A percentile compares a stretch with the other conserved stretches of the same genome.
These are phyloP conservation scores for Liasis olivaceus DNA, from an alignment of 2,797 vertebrate genomes.

Conservation along the genomic window DNA sequence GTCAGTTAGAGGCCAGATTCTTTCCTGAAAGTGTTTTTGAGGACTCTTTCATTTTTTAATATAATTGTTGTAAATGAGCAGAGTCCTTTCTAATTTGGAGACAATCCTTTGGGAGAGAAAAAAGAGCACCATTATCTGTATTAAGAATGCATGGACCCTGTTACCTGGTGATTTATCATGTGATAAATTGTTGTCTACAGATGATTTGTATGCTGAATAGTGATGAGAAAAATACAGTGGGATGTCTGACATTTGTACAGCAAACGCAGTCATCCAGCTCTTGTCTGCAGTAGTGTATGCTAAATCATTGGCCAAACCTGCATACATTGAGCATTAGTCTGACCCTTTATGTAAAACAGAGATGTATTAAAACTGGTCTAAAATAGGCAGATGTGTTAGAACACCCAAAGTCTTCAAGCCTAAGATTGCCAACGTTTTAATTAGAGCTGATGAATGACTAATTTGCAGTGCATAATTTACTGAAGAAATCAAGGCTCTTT, in stretches of 20 bases:
- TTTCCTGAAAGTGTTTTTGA: neutral
- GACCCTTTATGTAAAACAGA: neutral
- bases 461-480: constrained; percentile 35
- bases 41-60: neutral
- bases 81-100: neutral
- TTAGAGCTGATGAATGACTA: constrained; percentile 25
- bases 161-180: neutral
- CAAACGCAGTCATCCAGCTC: neutral
- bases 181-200: neutral
- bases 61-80: neutral
- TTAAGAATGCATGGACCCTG: neutral
- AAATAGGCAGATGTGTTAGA: constrained; percentile 15
- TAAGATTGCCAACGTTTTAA: constrained; percentile 29
- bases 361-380: neutral
- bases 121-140: neutral
- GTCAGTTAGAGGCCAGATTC: neutral
- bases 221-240: neutral
- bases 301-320: neutral
- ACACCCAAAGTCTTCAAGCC: neutral
- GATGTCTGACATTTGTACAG: neutral
- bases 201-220: neutral
- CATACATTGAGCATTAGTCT: neutral
- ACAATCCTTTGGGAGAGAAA: neutral
- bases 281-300: neutral
- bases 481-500: constrained; percentile 21